These are phyloP conservation scores for Irena cyanogastra DNA, from an alignment of 2,113 vertebrate species.

Conservation along the genomic window DNA sequence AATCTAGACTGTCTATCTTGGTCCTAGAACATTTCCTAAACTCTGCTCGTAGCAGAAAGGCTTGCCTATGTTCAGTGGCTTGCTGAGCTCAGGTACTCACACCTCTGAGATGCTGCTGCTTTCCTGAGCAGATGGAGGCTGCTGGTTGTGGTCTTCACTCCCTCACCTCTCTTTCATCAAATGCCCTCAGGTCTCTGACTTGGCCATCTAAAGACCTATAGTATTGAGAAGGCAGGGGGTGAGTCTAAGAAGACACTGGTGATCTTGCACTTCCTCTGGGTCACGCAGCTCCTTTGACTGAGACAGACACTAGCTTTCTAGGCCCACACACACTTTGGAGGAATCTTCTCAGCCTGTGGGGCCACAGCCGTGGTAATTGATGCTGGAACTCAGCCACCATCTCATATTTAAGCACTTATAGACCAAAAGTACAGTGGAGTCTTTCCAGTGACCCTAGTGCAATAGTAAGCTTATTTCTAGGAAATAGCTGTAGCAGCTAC, in stretches of 20 bases:
- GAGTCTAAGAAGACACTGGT: not conserved
- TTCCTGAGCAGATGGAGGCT: not conserved
- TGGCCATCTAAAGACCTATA: not conserved
- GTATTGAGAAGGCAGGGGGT: not conserved
- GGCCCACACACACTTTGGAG: not conserved
- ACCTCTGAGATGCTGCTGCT: not conserved
- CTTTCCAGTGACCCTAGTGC: not conserved
- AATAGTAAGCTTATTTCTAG: not conserved
- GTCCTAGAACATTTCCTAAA: not conserved
- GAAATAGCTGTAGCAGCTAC: not conserved
- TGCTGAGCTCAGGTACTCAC: not conserved
- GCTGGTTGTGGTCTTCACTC: not conserved
- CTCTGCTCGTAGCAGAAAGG: not conserved
- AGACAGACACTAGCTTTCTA: not conserved
- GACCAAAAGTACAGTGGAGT: not conserved
- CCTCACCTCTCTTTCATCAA: not conserved
- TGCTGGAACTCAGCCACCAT: not conserved
- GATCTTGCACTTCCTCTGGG: not conserved
- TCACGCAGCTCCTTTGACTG: not conserved
- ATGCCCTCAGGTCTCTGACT: not conserved
- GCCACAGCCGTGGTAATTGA: not conserved
- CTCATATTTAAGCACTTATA: not conserved
- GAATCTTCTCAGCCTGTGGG: not conserved
- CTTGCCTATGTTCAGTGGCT: not conserved
- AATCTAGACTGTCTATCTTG: not conserved